phyloP scores from a whole-genome alignment of 2,113 vertebrate species.

The Sapayoa aenigma region DNA sequence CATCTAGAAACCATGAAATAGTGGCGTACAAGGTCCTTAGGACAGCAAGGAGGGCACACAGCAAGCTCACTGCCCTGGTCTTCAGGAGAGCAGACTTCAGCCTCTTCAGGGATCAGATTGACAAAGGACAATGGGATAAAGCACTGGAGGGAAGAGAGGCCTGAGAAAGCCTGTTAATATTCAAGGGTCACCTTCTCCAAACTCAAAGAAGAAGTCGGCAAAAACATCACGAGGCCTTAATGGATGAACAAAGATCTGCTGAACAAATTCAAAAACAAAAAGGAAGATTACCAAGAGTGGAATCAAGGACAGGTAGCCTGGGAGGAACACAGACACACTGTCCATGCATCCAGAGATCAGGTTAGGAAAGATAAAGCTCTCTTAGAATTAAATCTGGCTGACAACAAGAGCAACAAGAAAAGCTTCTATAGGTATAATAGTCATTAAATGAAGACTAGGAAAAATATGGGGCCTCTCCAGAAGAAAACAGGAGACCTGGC shows the following conservation, averaged over 20 bases:
- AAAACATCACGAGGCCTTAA: background rate
- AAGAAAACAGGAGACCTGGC: background rate
- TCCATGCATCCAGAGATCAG: background rate
- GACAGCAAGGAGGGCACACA: background rate
- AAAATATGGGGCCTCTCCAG: background rate
- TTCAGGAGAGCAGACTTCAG: background rate
- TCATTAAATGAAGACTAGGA: background rate
- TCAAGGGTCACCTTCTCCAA: background rate
- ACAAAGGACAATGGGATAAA: background rate
- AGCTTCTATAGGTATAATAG: background rate
- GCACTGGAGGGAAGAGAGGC: background rate
- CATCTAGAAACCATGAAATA: background rate
- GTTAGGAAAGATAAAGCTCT: background rate
- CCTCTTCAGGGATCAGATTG: background rate
- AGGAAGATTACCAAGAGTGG: fast-evolving
- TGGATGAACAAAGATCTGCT: background rate
- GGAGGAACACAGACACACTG: background rate
- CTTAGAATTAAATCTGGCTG: background rate
- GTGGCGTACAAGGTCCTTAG: background rate
- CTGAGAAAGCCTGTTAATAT: background rate
- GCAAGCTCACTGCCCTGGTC: background rate
- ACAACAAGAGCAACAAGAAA: background rate
- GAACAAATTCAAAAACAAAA: background rate
- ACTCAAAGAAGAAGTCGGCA: background rate
- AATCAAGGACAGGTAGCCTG: background rate